A percentile compares a stretch with the other conserved stretches of the same genome.
phyloP scores from a whole-genome alignment of 1,140 invertebrate species.

The Tyrophagus putrescentiae region DNA sequence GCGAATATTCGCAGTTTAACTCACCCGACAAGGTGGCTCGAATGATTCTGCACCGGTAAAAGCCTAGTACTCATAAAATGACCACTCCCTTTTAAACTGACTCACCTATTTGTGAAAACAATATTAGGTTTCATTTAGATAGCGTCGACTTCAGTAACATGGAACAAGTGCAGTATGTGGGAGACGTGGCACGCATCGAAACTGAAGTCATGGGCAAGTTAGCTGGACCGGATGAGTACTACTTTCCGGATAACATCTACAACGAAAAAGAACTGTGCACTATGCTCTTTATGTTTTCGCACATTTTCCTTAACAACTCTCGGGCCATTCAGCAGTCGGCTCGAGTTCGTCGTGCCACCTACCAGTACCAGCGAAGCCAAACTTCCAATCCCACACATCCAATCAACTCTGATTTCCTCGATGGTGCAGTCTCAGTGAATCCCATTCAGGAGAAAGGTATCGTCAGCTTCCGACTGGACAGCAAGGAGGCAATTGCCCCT shows the following conservation, averaged over 20 bases:
- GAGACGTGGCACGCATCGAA: neutral
- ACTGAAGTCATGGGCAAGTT: neutral
- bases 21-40: conserved; percentile 2
- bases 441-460: conserved; percentile 22
- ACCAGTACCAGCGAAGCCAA: neutral
- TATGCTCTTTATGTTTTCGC: conserved; percentile 20
- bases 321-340: neutral
- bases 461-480: conserved; percentile 20
- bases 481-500: conserved; percentile 20
- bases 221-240: neutral
- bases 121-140: conserved; percentile 18
- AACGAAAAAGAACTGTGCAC: conserved; percentile 18
- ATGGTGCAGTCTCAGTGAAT: neutral
- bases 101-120: neutral
- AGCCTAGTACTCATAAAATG: neutral
- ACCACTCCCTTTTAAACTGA: neutral
- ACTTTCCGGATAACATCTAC: conserved; percentile 12
- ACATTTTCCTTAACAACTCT: conserved; percentile 11
- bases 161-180: neutral
- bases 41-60: conserved; percentile 6
- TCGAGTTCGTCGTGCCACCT: neutral
- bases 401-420: neutral
- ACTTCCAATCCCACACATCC: neutral
- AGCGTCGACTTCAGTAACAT: neutral
- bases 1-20: neutral